Conservation (phyloP, 2,888 invertebrate species). For the Eupithecia subumbrata region DNA sequence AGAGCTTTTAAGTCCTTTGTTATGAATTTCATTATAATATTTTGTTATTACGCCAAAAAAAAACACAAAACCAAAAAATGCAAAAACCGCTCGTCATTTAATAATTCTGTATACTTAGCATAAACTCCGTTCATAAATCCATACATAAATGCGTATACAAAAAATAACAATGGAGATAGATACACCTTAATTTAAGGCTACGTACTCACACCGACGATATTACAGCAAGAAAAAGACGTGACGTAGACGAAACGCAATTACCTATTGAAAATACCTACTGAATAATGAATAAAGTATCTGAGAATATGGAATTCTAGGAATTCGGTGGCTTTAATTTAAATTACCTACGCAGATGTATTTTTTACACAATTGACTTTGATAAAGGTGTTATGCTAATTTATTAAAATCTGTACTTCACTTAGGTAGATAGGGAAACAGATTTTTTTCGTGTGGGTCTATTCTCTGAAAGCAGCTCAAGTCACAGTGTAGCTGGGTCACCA, state of each 20-base stretch:
- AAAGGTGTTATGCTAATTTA: background rate
- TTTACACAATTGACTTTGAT: background rate
- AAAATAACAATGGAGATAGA: conserved; percentile 40
- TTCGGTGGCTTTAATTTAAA: background rate
- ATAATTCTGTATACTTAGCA: conserved; percentile 22
- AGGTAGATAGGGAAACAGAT: background rate
- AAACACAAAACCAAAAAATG: too few species aligned
- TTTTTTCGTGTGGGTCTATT: background rate
- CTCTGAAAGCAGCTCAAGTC: background rate
- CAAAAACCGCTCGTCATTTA: background rate
- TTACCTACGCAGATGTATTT: background rate
- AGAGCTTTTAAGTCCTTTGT: too few species aligned
- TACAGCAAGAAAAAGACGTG: background rate
- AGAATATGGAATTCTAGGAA: background rate
- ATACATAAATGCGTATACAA: conserved; percentile 22
- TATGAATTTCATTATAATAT: too few species aligned
- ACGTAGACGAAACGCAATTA: background rate
- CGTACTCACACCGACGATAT: background rate
- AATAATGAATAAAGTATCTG: background rate
- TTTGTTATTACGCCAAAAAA: background rate
- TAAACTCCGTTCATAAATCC: conserved; percentile 31
- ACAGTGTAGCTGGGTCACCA: background rate
- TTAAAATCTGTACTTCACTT: background rate
- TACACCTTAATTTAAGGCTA: conserved; percentile 41
- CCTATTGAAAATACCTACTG: background rate